These are phyloP conservation scores for Enteromius fasciolatus DNA, from an alignment of 2,797 vertebrate genomes.

Conservation along the genomic window DNA sequence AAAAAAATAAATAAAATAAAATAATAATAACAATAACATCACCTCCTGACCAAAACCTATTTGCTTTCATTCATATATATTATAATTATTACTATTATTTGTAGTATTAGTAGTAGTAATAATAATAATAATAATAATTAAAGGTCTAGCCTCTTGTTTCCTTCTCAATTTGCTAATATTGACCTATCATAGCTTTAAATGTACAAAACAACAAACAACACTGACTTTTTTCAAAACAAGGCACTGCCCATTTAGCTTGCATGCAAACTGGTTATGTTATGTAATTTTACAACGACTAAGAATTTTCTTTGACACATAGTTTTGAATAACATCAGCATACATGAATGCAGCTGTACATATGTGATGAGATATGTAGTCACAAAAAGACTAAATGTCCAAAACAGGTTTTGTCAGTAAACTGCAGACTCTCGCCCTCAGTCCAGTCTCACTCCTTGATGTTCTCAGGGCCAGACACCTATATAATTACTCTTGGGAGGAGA, in stretches of 20 bases:
- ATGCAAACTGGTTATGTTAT: neutral
- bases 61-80: neutral
- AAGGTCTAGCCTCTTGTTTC: neutral
- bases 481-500: slow-evolving; percentile 39
- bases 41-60: neutral
- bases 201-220: neutral
- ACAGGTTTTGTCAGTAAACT: slow-evolving; percentile 5
- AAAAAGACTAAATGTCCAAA: neutral
- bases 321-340: neutral
- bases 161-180: slow-evolving; percentile 4
- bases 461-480: slow-evolving; percentile 21
- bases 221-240: neutral
- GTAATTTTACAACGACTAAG: neutral
- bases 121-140: no score
- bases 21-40: neutral
- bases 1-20: neutral
- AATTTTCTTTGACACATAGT: neutral
- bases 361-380: neutral
- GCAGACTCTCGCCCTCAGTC: neutral
- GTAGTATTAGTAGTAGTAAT: neutral
- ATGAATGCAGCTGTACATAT: neutral
- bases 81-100: neutral
- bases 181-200: neutral
- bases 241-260: neutral
- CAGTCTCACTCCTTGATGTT: neutral